phyloP scores from a whole-genome alignment of 2,888 invertebrate species.

The Drosophila anomelani region DNA sequence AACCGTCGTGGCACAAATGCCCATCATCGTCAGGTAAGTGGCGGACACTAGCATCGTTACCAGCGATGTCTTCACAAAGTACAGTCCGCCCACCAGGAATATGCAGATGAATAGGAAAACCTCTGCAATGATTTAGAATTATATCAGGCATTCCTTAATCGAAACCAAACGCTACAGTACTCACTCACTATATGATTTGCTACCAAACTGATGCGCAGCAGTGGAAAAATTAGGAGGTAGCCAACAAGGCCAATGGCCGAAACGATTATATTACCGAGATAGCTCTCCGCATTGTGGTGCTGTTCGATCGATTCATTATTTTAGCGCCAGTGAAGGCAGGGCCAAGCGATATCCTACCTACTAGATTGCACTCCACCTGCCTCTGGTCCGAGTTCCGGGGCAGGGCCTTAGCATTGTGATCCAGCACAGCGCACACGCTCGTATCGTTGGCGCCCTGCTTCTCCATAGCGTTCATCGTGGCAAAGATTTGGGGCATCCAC shows the following conservation, averaged over 20 bases:
- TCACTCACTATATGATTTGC: conserved; percentile 66
- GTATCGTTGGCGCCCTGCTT: conserved; percentile 54
- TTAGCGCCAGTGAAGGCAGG: conserved; percentile 51
- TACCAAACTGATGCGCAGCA: conserved; percentile 55
- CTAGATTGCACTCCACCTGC: conserved; percentile 56
- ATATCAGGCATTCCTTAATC: not conserved
- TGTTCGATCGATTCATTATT: conserved; percentile 42
- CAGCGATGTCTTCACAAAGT: conserved; percentile 85
- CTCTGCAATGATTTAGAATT: conserved; percentile 58
- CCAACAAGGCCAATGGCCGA: conserved; percentile 54
- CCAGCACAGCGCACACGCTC: conserved; percentile 77
- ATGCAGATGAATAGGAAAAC: conserved; percentile 85
- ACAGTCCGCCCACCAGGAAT: conserved; percentile 85
- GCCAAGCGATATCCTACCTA: conserved; percentile 57
- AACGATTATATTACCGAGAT: conserved; percentile 64
- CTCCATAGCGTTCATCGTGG: conserved; percentile 87
- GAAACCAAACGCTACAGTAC: conserved; percentile 18
- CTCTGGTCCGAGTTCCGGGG: conserved; percentile 1
- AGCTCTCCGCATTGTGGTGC: conserved; percentile 52
- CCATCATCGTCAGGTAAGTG: conserved; percentile 84
- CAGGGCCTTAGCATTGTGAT: conserved; percentile 49
- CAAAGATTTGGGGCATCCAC: conserved; percentile 94
- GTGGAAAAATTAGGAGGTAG: conserved; percentile 48
- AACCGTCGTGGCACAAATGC: conserved; percentile 75
- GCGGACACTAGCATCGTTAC: conserved; percentile 86